These are phyloP conservation scores for Epinephelus coioides DNA, from an alignment of 2,797 vertebrate genomes.

Conservation along the genomic window DNA sequence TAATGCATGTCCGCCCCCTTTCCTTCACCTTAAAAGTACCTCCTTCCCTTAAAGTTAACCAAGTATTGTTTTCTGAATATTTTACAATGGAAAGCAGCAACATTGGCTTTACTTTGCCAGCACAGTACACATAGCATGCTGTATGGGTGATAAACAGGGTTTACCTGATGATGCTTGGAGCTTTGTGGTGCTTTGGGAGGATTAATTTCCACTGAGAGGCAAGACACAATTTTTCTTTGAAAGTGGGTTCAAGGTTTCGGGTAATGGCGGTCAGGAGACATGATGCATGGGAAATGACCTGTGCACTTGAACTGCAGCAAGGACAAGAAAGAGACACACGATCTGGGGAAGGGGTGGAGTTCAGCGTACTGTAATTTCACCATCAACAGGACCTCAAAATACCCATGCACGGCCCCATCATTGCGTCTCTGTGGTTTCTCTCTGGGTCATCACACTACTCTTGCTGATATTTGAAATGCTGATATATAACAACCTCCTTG, in stretches of 20 bases:
- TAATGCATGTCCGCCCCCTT: neutral
- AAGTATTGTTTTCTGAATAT: conserved; percentile 25
- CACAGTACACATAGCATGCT: neutral
- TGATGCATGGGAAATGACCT: neutral
- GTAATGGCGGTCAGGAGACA: neutral
- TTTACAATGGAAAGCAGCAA: conserved; percentile 2
- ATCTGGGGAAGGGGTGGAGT: neutral
- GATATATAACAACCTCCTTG: no score
- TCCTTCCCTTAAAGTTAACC: neutral
- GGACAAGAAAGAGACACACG: neutral
- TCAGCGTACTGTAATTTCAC: conserved; percentile 4
- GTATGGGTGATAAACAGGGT: neutral
- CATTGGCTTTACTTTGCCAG: neutral
- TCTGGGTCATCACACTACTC: neutral
- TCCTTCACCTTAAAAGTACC: neutral
- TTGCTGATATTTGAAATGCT: no score
- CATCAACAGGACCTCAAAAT: neutral
- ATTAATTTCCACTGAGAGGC: no score
- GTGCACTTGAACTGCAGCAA: neutral
- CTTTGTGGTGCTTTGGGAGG: neutral
- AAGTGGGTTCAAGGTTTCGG: neutral
- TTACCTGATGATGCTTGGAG: neutral
- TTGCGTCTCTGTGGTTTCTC: neutral
- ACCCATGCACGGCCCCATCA: neutral
- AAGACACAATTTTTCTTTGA: neutral